Evolutionary conservation across 35 echinoderm and acorn worm genomes (phyloP), one percentile per base, ranked within the genome.

Genomic region (Ophioderma brevispina): DNA sequence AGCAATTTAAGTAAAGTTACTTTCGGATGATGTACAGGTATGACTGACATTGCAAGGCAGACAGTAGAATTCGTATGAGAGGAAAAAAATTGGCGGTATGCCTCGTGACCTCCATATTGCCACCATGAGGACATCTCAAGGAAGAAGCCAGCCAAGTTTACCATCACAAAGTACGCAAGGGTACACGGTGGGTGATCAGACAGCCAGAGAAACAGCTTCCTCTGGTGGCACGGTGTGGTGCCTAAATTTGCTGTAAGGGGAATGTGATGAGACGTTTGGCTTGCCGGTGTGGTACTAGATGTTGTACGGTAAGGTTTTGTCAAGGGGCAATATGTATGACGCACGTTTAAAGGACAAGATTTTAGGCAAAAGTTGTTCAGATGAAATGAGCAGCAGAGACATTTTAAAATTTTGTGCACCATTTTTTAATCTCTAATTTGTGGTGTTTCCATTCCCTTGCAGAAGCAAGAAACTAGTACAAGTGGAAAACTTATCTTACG

Each of bases 121-220:
- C 0, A 94, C 93, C 50, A 94, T 94, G 93, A 94, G 34, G 93
- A 94, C 88, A 90, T 94, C 89, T n/a, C n/a, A n/a, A 95, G 91
- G 46, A 63, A 77, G 21, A 89, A 95, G 81, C 88, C 93, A 13
- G 93, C 93, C 0, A 90, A 91, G 40, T 95, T 95, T 59, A 91
- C 93, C 38, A 88, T 95, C 79, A 89, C 39, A 95, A 90, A 78
- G 93, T 95, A 19, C 88, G 93, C 18, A 95, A 95, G 79, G 93
- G 93, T 10, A 95, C 93, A 0, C 87, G 88, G 1, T 88, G 91
- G 0, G 77, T 95, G 33, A 87, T 95, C 88, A 40, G 89, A 0
- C 93, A 90, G 33, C 88, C 82, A 25, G 89, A 91, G 38, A 95
- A 63, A 81, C 64, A 3, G 70, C 77, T 31, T 76, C 83, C 28